A percentile compares a stretch with the other conserved stretches of the same genome.
phyloP scores from a whole-genome alignment of 1,140 invertebrate genomes.

The Ceratina calcarata region DNA sequence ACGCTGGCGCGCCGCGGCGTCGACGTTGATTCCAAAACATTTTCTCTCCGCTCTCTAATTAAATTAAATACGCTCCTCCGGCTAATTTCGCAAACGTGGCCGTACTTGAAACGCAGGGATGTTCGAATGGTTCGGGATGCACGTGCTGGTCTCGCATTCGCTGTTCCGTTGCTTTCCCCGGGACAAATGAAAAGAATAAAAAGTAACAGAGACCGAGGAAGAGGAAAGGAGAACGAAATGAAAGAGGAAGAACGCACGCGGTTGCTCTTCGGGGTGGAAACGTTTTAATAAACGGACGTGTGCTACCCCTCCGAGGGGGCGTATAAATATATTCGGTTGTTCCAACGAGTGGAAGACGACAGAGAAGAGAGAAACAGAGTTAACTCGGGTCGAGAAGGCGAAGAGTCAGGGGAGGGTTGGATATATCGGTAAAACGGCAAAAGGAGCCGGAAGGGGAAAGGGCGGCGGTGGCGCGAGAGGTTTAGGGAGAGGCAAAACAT shows the following conservation, averaged over 20 bases:
- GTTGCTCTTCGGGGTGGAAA: conserved; percentile 64
- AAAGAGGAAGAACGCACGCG: not conserved
- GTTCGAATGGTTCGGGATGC: conserved; percentile 38
- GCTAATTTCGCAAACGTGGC: conserved; percentile 51
- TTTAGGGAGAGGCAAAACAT: conserved; percentile 76
- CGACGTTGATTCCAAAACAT: conserved; percentile 44
- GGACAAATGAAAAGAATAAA: conserved; percentile 46
- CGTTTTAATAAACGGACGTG: conserved; percentile 77
- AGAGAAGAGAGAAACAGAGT: conserved; percentile 34
- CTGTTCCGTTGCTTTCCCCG: not conserved
- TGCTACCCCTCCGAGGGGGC: conserved; percentile 65
- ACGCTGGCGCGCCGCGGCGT: not conserved
- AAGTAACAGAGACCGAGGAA: not conserved
- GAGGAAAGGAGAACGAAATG: not conserved
- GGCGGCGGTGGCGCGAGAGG: conserved; percentile 44
- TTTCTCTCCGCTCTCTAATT: conserved; percentile 44
- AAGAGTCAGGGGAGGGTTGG: conserved; percentile 39
- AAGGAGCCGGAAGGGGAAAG: conserved; percentile 52
- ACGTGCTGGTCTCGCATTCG: conserved; percentile 43
- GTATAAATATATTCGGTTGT: conserved; percentile 74
- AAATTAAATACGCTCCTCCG: conserved; percentile 47
- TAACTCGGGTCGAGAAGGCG: conserved; percentile 16
- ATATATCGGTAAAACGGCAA: conserved; percentile 61
- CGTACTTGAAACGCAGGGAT: conserved; percentile 21
- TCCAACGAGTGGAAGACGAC: conserved; percentile 30